These are phyloP conservation scores for Puntigrus tetrazona DNA, from an alignment of 2,113 vertebrate genomes.

Conservation along the genomic window DNA sequence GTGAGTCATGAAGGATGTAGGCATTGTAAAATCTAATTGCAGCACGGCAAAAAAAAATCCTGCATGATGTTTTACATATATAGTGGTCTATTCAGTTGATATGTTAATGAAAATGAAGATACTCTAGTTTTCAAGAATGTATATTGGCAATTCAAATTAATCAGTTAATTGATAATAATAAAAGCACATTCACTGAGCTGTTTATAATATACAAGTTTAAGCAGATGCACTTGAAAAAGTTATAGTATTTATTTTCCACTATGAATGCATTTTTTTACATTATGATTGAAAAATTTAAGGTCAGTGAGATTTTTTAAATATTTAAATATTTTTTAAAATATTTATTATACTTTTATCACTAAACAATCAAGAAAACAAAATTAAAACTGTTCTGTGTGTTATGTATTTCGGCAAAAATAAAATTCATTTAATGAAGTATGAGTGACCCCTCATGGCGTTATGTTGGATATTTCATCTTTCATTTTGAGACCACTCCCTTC, in stretches of 20 bases:
- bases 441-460: too few relatives aligned
- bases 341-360: too few relatives aligned
- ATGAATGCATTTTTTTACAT: neutral
- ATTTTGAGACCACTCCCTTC: too few relatives aligned
- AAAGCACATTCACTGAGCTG: neutral
- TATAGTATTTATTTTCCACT: neutral
- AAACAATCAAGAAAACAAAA: too few relatives aligned
- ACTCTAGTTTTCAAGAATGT: neutral
- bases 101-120: neutral
- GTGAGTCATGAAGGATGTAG: neutral
- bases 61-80: neutral
- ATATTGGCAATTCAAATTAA: neutral
- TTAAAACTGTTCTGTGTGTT: too few relatives aligned
- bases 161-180: neutral
- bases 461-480: too few relatives aligned
- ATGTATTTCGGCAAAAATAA: too few relatives aligned
- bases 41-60: neutral
- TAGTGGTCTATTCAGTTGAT: neutral
- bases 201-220: neutral
- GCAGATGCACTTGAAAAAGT: neutral
- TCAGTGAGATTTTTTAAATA: neutral
- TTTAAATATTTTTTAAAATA: neutral
- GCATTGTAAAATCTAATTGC: neutral
- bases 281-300: neutral
- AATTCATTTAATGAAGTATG: too few relatives aligned